Conservation (phyloP, 1,140 invertebrate species). For the Brachionus calyciflorus region DNA sequence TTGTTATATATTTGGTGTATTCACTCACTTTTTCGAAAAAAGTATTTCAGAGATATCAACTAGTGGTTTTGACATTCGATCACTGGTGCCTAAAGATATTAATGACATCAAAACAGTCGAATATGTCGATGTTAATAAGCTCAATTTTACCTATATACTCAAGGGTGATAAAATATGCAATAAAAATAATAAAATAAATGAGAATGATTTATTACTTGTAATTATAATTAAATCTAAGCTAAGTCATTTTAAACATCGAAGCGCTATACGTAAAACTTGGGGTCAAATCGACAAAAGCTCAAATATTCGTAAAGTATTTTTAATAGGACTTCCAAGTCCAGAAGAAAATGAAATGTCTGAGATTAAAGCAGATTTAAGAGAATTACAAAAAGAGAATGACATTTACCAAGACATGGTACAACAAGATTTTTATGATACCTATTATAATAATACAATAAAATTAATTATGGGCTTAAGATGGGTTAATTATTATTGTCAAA, state of each 20-base stretch:
- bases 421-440: slow-evolving; percentile 27
- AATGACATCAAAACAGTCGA: slow-evolving; percentile 15
- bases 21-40: slow-evolving; percentile 43
- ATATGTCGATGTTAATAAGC: slow-evolving; percentile 8
- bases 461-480: slow-evolving; percentile 28
- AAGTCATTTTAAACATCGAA: background rate
- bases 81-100: background rate
- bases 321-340: slow-evolving; percentile 19
- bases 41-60: background rate
- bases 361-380: background rate
- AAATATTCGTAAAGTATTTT: background rate
- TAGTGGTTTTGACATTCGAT: background rate
- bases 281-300: background rate
- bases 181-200: background rate
- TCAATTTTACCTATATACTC: slow-evolving; percentile 18
- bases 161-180: slow-evolving; percentile 11
- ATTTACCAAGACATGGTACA: slow-evolving; percentile 30
- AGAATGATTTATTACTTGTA: background rate
- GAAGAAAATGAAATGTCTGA: background rate
- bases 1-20: slow-evolving; percentile 30
- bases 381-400: slow-evolving; percentile 16
- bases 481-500: slow-evolving; percentile 25
- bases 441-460: slow-evolving; percentile 42
- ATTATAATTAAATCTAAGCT: slow-evolving; percentile 28
- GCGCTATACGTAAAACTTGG: slow-evolving; percentile 41